Conservation (phyloP, 2,113 vertebrate genomes). For the Bothrops jararaca region DNA sequence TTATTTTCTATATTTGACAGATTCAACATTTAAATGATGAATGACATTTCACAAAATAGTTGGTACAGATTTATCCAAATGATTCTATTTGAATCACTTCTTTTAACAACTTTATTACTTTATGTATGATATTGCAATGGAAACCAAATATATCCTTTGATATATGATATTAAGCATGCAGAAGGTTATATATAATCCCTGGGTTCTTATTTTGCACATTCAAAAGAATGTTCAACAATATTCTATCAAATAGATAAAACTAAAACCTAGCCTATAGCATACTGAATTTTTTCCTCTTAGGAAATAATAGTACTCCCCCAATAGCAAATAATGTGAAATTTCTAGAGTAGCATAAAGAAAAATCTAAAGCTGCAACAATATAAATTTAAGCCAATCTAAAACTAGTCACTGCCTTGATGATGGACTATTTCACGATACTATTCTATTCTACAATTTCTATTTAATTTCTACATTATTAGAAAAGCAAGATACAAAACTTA, state of each 20-base stretch:
- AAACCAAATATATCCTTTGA: neutral
- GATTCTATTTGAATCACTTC: slow-evolving; percentile 24
- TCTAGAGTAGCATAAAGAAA: neutral
- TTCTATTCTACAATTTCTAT: neutral
- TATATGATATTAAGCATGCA: neutral
- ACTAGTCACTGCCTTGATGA: no score
- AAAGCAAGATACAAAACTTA: neutral
- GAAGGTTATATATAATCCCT: neutral
- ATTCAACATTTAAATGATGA: slow-evolving; percentile 12
- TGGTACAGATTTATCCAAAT: slow-evolving; percentile 40
- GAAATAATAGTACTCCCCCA: neutral
- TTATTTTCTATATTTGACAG: slow-evolving; percentile 29
- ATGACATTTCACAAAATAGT: slow-evolving; percentile 21
- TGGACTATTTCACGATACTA: neutral
- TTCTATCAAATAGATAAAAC: neutral
- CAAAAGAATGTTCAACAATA: neutral
- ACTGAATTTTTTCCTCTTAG: neutral
- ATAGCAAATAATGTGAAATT: neutral
- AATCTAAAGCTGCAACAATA: neutral
- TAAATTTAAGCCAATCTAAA: neutral
- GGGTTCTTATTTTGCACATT: neutral
- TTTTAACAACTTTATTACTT: slow-evolving; percentile 38
- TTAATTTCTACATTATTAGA: neutral
- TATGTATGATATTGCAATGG: neutral
- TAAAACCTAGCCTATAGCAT: neutral